These are phyloP conservation scores for Syrphus vitripennis DNA, from an alignment of 2,888 invertebrate genomes.

Conservation along the genomic window DNA sequence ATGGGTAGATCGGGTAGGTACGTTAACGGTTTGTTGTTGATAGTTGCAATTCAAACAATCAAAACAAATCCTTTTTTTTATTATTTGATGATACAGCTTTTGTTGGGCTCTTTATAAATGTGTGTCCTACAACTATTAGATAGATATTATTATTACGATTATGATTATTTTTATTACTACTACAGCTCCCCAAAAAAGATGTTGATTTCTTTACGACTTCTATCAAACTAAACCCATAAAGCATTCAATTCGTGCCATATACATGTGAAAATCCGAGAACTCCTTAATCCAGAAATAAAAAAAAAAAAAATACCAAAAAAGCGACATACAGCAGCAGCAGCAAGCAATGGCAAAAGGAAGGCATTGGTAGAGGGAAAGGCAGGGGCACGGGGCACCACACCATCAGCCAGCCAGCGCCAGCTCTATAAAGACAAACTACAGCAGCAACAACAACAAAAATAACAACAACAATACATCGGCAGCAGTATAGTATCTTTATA, in stretches of 20 bases:
- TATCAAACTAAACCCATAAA: conserved; percentile 82
- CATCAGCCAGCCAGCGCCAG: conserved; percentile 35
- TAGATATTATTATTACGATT: conserved; percentile 78
- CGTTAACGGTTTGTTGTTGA: not conserved
- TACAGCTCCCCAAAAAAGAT: conserved; percentile 79
- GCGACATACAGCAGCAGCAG: conserved; percentile 68
- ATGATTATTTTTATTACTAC: conserved; percentile 79
- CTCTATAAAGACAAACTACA: conserved; percentile 58
- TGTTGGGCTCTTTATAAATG: conserved; percentile 57
- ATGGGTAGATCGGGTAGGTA: not conserved
- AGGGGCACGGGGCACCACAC: conserved; percentile 40
- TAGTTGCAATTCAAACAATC: conserved; percentile 29
- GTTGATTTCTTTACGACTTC: conserved; percentile 83
- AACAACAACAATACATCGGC: conserved; percentile 14
- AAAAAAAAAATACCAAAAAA: conserved; percentile 71
- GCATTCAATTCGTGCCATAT: conserved; percentile 82
- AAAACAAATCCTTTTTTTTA: conserved; percentile 56
- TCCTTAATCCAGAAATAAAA: conserved; percentile 79
- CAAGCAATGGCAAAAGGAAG: not conserved
- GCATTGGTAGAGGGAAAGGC: conserved; percentile 35
- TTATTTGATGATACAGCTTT: conserved; percentile 11
- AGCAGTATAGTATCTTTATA: conserved; percentile 34
- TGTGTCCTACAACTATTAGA: conserved; percentile 74
- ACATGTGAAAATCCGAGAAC: conserved; percentile 82
- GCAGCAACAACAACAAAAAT: conserved; percentile 14